phyloP scores from a whole-genome alignment of 2,113 vertebrate genomes.

The Leuciscus idus region DNA sequence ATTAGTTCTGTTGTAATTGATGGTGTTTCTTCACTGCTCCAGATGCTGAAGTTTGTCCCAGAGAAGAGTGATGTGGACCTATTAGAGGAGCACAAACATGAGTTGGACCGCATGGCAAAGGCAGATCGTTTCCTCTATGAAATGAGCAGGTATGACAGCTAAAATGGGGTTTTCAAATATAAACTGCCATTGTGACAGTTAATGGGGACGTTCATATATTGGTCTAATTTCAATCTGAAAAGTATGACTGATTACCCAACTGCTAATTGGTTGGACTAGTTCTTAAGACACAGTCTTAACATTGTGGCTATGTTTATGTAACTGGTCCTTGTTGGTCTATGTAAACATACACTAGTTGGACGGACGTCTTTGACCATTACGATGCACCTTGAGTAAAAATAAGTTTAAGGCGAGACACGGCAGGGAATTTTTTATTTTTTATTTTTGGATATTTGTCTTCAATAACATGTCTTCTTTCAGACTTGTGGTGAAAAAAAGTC shows the following conservation, averaged over 20 bases:
- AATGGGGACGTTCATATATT: not conserved
- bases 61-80: constrained; percentile 96
- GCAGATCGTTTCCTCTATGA: constrained; percentile 97
- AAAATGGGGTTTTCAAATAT: too few species aligned
- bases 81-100: constrained; percentile 95
- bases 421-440: too few species aligned
- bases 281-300: too few species aligned
- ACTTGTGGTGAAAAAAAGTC: too few species aligned
- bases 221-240: too few species aligned
- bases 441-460: too few species aligned
- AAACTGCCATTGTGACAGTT: not conserved
- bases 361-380: not conserved
- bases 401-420: not conserved
- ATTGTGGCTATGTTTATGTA: too few species aligned
- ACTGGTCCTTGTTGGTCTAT: not conserved
- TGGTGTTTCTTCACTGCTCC: constrained; percentile 39
- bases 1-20: not conserved
- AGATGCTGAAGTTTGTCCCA: constrained; percentile 97
- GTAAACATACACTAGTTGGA: not conserved
- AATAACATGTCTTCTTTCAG: too few species aligned
- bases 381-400: not conserved
- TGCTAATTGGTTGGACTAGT: too few species aligned
- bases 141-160: constrained; percentile 91
- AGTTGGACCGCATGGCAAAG: constrained; percentile 97
- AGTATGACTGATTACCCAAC: too few species aligned